phyloP scores from a whole-genome alignment of 2,888 invertebrate species.

The Sarcophaga caerulescens region DNA sequence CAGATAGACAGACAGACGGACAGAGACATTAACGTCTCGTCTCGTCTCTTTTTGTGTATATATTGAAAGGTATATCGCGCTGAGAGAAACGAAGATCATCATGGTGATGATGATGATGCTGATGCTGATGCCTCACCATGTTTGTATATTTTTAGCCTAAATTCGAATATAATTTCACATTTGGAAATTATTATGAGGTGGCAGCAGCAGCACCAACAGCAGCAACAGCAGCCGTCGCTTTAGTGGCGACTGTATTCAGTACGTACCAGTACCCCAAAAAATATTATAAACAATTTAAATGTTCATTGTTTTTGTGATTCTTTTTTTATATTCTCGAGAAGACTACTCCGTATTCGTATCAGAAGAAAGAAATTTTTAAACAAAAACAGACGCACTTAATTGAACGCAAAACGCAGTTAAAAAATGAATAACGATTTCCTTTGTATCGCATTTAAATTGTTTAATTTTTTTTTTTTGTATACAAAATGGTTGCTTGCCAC shows the following conservation, averaged over 20 bases:
- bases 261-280: too few relatives aligned
- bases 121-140: slow-evolving; percentile 9
- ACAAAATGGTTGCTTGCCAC: too few relatives aligned
- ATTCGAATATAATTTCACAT: slow-evolving; percentile 39
- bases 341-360: neutral
- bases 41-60: slow-evolving; percentile 15
- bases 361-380: neutral
- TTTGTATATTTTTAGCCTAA: slow-evolving; percentile 53
- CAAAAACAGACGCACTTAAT: slow-evolving; percentile 42
- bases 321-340: too few relatives aligned
- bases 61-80: slow-evolving; percentile 50
- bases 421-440: neutral
- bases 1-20: too few relatives aligned
- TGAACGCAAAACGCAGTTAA: slow-evolving; percentile 12
- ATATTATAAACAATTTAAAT: too few relatives aligned
- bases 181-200: slow-evolving; percentile 60
- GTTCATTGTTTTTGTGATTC: too few relatives aligned
- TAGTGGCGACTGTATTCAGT: too few relatives aligned
- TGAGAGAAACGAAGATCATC: neutral
- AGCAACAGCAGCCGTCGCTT: neutral
- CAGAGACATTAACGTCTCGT: neutral
- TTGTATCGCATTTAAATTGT: slow-evolving; percentile 13
- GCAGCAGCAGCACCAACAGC: slow-evolving; percentile 7
- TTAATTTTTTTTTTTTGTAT: too few relatives aligned
- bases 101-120: neutral